Evolutionary conservation across 1,140 invertebrate genomes (phyloP).

Genomic region (Lepidostoma basale): DNA sequence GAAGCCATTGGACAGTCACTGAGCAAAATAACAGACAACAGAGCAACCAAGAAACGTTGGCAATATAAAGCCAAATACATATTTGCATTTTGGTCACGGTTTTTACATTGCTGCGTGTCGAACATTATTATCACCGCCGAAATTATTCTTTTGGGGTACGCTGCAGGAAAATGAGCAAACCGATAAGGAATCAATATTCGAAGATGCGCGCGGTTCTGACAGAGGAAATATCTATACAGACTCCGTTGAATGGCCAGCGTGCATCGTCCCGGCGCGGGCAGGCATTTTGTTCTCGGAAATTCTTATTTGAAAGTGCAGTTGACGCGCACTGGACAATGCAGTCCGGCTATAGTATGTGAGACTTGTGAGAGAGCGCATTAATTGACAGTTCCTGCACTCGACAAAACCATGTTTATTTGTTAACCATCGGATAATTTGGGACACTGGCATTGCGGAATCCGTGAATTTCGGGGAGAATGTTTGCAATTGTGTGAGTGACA

Average conservation of each 20-base stretch:
- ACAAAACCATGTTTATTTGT: too few species aligned
- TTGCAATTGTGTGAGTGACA: too few species aligned
- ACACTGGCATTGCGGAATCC: too few species aligned
- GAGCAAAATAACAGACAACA: too few species aligned
- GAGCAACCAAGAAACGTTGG: too few species aligned
- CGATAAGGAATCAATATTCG: constrained; percentile 4
- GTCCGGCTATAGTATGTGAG: background rate
- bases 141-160: background rate
- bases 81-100: constrained; percentile 8
- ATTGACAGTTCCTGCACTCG: too few species aligned
- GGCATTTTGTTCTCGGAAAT: background rate
- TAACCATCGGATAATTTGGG: too few species aligned
- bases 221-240: too few species aligned
- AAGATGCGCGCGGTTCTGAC: background rate
- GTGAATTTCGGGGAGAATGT: too few species aligned
- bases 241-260: background rate
- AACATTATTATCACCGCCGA: background rate
- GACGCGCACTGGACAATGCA: background rate
- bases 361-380: background rate
- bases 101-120: background rate
- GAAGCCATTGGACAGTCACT: too few species aligned
- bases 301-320: background rate
- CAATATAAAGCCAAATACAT: background rate
- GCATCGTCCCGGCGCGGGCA: background rate
- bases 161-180: background rate